Percentiles rank a stretch among this genome's conserved stretches.
Evolutionary conservation across 2,113 vertebrate genomes (phyloP).

Genomic region (Motacilla alba): DNA sequence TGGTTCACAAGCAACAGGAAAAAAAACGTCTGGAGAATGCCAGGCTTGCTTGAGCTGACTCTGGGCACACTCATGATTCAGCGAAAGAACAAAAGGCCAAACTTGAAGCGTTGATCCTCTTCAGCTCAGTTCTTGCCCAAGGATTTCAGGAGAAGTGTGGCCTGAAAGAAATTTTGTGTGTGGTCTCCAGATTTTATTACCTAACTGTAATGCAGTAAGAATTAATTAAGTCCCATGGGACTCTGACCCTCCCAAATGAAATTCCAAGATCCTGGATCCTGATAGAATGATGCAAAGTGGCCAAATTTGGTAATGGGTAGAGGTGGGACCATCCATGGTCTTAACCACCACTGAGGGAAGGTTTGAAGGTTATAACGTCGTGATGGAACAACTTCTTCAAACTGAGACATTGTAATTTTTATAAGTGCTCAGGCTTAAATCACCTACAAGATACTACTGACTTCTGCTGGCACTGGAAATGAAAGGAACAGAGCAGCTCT

Average conservation of each 20-base stretch:
- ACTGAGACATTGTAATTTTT: neutral
- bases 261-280: neutral
- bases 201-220: conserved; percentile 5
- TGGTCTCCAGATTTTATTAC: conserved; percentile 42
- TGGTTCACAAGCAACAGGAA: neutral
- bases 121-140: neutral
- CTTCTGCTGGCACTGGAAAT: neutral
- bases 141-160: neutral
- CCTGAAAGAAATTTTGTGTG: conserved; percentile 33
- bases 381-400: neutral
- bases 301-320: conserved; percentile 8
- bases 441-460: neutral
- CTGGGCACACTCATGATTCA: neutral
- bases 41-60: neutral
- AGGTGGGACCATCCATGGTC: neutral
- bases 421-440: neutral
- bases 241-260: neutral
- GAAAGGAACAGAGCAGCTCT: neutral
- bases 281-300: conserved; percentile 1
- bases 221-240: neutral
- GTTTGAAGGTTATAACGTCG: neutral
- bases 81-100: neutral
- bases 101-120: neutral
- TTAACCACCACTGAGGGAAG: neutral
- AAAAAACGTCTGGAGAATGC: neutral